Evolutionary conservation across 2,113 vertebrate genomes (phyloP).

Genomic region (Orycteropus afer): DNA sequence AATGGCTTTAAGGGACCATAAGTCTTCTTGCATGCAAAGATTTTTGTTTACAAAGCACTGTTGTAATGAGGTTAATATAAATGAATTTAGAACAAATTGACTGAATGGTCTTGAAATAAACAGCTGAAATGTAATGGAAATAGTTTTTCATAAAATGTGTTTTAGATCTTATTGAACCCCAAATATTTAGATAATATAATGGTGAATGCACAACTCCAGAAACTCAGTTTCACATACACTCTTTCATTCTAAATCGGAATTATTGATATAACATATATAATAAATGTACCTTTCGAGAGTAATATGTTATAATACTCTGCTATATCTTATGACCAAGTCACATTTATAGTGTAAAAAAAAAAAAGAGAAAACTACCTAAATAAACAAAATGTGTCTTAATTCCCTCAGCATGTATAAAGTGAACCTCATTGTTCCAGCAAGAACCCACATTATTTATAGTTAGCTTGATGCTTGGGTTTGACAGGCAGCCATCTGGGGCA

Average conservation of each 20-base stretch:
- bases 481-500: conserved; percentile 74
- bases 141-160: conserved; percentile 37
- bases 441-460: conserved; percentile 61
- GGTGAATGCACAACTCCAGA: background rate
- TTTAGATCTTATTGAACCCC: conserved; percentile 18
- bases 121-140: conserved; percentile 10
- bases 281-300: conserved; percentile 20
- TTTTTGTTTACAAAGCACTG: conserved; percentile 40
- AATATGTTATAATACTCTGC: background rate
- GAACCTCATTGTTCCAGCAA: conserved; percentile 53
- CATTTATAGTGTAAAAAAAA: conserved; percentile 17
- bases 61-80: conserved; percentile 47
- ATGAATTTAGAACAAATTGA: conserved; percentile 46
- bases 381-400: conserved; percentile 56
- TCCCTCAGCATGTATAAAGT: conserved; percentile 36
- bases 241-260: background rate
- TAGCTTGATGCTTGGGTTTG: conserved; percentile 48
- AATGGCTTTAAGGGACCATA: conserved; percentile 27
- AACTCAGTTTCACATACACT: background rate
- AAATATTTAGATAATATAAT: conserved; percentile 40
- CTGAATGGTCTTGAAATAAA: conserved; percentile 12
- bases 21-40: background rate
- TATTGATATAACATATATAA: background rate
- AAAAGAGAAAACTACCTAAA: background rate
- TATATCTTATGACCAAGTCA: conserved; percentile 2